A percentile compares a stretch with the other conserved stretches of the same genome.
These are phyloP conservation scores for Bombycilla garrulus DNA, from an alignment of 2,113 vertebrate species.

Conservation along the genomic window DNA sequence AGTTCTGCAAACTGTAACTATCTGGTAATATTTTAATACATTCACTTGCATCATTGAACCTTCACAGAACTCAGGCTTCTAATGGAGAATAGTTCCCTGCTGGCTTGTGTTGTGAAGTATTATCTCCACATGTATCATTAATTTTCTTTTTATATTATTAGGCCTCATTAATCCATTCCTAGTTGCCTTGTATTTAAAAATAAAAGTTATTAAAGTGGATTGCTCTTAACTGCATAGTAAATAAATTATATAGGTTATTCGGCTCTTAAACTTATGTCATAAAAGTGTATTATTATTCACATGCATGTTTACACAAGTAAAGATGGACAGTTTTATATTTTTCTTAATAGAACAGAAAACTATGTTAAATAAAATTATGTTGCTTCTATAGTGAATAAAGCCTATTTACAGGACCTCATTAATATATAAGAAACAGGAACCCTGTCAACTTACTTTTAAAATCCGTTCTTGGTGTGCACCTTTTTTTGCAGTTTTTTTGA, in stretches of 20 bases:
- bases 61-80: slow-evolving; percentile 41
- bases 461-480: neutral
- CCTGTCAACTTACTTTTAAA: neutral
- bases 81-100: slow-evolving; percentile 32
- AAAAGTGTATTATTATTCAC: neutral
- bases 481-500: neutral
- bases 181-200: slow-evolving; percentile 56
- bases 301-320: neutral
- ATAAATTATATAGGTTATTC: neutral
- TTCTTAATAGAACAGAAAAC: neutral
- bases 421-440: neutral
- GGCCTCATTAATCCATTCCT: slow-evolving; percentile 52
- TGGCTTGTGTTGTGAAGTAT: slow-evolving; percentile 50
- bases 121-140: slow-evolving; percentile 59
- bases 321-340: neutral
- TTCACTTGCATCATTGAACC: slow-evolving; percentile 43
- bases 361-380: neutral
- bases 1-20: slow-evolving; percentile 36
- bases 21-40: slow-evolving; percentile 54
- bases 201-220: slow-evolving; percentile 27
- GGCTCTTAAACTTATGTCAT: neutral
- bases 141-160: slow-evolving; percentile 62
- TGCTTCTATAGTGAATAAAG: neutral
- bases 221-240: slow-evolving; percentile 27
- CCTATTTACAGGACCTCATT: neutral